These are phyloP conservation scores for Resseliella maxima DNA, from an alignment of 2,888 invertebrate genomes.

Conservation along the genomic window DNA sequence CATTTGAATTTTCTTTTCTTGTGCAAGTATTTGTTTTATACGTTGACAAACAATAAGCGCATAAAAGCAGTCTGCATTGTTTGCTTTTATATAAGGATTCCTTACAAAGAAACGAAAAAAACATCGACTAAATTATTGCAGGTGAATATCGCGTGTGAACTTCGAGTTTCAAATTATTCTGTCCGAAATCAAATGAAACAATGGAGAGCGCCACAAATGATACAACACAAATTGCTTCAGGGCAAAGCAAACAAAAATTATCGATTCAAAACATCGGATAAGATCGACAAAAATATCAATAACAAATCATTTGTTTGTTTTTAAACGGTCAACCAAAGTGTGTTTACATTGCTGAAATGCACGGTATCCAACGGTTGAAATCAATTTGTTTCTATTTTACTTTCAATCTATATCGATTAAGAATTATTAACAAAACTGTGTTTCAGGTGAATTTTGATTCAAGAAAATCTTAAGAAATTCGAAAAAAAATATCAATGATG, in stretches of 20 bases:
- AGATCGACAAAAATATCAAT: slow-evolving; percentile 28
- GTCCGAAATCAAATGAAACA: slow-evolving; percentile 8
- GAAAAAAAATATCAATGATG: too few species aligned
- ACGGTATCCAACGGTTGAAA: background rate
- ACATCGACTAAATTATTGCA: background rate
- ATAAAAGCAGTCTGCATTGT: slow-evolving; percentile 3
- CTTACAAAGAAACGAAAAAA: too few species aligned
- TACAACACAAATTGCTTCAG: too few species aligned
- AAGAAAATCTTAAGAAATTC: background rate
- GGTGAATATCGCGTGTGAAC: slow-evolving; percentile 49
- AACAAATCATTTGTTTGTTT: slow-evolving; percentile 35
- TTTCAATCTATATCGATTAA: slow-evolving; percentile 1
- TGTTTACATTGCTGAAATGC: background rate
- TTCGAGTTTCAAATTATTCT: slow-evolving; percentile 21
- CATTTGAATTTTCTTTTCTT: slow-evolving; percentile 11
- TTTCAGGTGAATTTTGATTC: slow-evolving; percentile 14
- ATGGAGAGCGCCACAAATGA: slow-evolving; percentile 37
- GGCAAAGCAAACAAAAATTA: background rate
- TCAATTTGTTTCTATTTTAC: slow-evolving; percentile 53
- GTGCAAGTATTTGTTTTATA: background rate
- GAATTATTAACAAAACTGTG: background rate
- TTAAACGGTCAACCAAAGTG: background rate
- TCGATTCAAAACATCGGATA: too few species aligned
- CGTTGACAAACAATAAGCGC: slow-evolving; percentile 3
- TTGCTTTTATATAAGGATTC: too few species aligned